Conservation (phyloP, 2,113 vertebrate species). For the Cyanoliseus patagonus region DNA sequence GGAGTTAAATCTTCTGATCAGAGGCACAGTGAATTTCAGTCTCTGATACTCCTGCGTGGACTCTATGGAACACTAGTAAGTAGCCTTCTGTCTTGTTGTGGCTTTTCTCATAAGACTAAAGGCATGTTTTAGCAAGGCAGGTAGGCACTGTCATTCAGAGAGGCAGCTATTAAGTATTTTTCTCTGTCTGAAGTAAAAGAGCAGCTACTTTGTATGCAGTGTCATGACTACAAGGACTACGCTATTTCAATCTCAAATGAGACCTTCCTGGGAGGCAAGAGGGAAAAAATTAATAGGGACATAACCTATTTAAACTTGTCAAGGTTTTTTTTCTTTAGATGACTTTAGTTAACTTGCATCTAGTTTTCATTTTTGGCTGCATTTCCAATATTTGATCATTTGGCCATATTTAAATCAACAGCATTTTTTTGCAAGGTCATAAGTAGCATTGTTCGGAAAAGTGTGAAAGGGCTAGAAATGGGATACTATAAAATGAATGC, state of each 20-base stretch:
- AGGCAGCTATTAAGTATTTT: not conserved
- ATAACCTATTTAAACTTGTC: not conserved
- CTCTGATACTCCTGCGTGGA: not conserved
- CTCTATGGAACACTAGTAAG: conserved; percentile 73
- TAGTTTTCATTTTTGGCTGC: not conserved
- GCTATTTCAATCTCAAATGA: conserved; percentile 6
- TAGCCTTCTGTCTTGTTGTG: not conserved
- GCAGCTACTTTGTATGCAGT: conserved; percentile 57
- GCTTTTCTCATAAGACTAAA: not conserved
- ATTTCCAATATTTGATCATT: not conserved
- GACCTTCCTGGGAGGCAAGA: not conserved
- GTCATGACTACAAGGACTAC: not conserved
- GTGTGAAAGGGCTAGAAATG: not conserved
- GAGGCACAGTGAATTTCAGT: conserved; percentile 5
- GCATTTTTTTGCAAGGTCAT: not conserved
- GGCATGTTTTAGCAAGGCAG: conserved; percentile 1
- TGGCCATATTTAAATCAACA: not conserved
- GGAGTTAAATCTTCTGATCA: not conserved
- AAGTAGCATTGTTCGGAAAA: conserved; percentile 11
- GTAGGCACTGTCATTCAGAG: not conserved
- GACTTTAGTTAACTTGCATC: not conserved
- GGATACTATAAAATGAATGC: conserved; percentile 28
- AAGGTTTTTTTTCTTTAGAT: not conserved
- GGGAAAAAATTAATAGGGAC: not conserved
- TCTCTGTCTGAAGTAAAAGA: not conserved